A percentile compares a stretch with the other conserved stretches of the same genome.
These are phyloP conservation scores for Myopa testacea DNA, from an alignment of 2,888 invertebrate species.

Conservation along the genomic window DNA sequence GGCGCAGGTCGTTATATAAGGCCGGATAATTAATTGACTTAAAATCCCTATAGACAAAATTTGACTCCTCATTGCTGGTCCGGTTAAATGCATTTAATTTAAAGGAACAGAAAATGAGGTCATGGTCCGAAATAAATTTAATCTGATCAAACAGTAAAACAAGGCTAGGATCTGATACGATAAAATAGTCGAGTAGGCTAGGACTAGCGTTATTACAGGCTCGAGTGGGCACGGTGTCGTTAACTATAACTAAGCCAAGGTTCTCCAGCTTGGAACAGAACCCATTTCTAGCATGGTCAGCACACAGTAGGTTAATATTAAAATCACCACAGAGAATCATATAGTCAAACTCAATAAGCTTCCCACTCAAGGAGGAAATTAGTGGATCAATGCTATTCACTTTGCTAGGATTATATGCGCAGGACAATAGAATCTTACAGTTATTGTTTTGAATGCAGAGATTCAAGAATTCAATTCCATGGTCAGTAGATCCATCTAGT, in stretches of 20 bases:
- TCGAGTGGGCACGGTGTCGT: not conserved
- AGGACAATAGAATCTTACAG: not conserved
- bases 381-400: not conserved
- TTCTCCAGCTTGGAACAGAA: not conserved
- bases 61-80: too few relatives aligned
- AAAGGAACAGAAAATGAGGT: not conserved
- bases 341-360: not conserved
- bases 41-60: too few relatives aligned
- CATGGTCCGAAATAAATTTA: not conserved
- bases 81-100: too few relatives aligned
- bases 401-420: not conserved
- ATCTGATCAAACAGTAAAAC: not conserved
- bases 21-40: too few relatives aligned
- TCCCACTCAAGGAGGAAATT: not conserved
- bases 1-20: too few relatives aligned
- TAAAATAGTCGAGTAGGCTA: not conserved
- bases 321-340: slow-evolving; percentile 5
- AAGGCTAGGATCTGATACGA: not conserved
- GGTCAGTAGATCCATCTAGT: not conserved
- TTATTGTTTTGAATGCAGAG: not conserved
- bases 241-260: not conserved
- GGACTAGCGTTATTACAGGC: not conserved
- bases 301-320: not conserved
- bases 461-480: not conserved
- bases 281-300: not conserved